These are phyloP conservation scores for Drosophila anomelani DNA, from an alignment of 2,888 invertebrate species.

Conservation along the genomic window DNA sequence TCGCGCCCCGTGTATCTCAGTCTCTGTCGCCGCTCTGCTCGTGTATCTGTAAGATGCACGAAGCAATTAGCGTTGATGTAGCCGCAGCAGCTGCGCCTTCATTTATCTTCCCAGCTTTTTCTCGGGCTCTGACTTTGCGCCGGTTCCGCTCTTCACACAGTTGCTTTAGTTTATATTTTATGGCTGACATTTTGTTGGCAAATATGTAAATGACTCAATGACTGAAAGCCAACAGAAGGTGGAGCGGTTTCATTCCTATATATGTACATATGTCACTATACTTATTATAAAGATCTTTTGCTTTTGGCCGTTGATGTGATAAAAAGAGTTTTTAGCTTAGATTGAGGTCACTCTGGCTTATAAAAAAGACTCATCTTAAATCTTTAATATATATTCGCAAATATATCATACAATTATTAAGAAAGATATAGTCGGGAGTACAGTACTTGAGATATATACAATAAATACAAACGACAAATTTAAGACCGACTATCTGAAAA, in stretches of 20 bases:
- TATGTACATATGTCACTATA: constrained; percentile 12
- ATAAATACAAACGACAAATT: too few species aligned
- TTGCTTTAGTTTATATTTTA: constrained; percentile 58
- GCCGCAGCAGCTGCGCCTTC: constrained; percentile 79
- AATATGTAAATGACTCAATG: constrained; percentile 59
- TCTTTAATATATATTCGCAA: not conserved
- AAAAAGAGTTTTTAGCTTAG: not conserved
- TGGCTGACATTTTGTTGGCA: constrained; percentile 58
- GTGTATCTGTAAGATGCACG: constrained; percentile 53
- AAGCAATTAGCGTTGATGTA: constrained; percentile 81
- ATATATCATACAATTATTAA: not conserved
- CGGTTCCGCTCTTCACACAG: constrained; percentile 40
- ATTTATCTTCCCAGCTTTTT: constrained; percentile 66
- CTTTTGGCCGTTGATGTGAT: not conserved
- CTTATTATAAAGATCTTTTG: not conserved
- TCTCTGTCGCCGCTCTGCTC: constrained; percentile 26
- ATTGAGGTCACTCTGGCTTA: not conserved
- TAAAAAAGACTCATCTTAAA: not conserved
- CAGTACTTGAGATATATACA: not conserved
- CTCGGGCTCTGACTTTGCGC: constrained; percentile 25
- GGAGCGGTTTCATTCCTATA: constrained; percentile 16
- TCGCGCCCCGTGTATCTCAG: constrained; percentile 21
- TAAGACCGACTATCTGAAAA: too few species aligned
- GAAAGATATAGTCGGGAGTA: not conserved
- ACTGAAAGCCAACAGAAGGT: constrained; percentile 50